Conservation (phyloP, 1,140 invertebrate species). For the Pseudoatta argentina region DNA sequence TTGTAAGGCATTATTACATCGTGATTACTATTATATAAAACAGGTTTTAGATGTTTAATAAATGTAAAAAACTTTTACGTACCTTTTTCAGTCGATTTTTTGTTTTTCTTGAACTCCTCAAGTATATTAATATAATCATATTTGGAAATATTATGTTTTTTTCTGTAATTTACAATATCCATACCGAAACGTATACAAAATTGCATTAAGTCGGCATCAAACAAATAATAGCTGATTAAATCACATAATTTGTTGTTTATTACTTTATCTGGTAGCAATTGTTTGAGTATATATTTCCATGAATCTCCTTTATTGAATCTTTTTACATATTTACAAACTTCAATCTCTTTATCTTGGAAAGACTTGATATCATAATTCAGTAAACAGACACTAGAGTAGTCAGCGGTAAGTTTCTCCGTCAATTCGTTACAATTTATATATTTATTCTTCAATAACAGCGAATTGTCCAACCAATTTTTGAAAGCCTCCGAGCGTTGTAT, state of each 20-base stretch:
- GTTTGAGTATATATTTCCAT: background rate
- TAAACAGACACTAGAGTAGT: background rate
- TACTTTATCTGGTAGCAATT: background rate
- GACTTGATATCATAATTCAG: background rate
- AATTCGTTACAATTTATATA: background rate
- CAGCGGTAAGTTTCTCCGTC: background rate
- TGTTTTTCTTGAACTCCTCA: background rate
- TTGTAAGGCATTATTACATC: too few species aligned
- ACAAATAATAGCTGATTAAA: background rate
- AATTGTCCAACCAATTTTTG: background rate
- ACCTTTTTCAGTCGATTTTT: background rate
- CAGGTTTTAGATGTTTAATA: background rate
- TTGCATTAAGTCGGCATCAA: background rate
- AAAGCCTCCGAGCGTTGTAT: background rate
- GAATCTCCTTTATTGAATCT: background rate
- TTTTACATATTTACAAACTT: constrained; percentile 3
- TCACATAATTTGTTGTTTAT: background rate
- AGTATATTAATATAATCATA: background rate
- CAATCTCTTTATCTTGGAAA: background rate
- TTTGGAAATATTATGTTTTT: background rate
- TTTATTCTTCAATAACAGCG: background rate
- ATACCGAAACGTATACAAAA: background rate
- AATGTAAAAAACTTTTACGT: background rate
- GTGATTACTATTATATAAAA: background rate
- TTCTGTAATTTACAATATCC: background rate